Base-by-base conservation (phyloP, 2,113 vertebrate species). In the Crotophaga sulcirostris region DNA sequence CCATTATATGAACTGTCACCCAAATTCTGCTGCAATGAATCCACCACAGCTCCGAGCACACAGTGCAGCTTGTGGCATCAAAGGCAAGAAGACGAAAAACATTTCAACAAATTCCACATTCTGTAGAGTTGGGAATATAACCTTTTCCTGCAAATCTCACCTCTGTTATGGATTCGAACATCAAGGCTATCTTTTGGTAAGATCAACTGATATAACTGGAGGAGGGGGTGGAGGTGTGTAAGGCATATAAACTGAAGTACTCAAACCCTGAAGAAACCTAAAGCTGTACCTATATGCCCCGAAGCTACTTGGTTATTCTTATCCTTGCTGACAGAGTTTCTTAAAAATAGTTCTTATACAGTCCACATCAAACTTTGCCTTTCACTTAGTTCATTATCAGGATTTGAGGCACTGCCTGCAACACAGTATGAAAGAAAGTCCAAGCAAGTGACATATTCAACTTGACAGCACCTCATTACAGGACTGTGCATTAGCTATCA, bases 331-430 rank as follows among this genome's bases (percentile, higher is more conserved):
- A 51, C n/a, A 74, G 58, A n/a, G 49, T 36, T 31, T 25, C 23
- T 63, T 55, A 3, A 11, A 51, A 55, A 9, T 1, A 56, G 8
- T 13, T 44, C 15, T 6, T 24, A 24, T 11, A 8, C 0, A 47
- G 33, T 13, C 49, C 63, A 66, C 44, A 67, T 6, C 51, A 10
- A 87, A 18, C 19, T 31, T n/a, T 23, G 36, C 63, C 36, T 83
- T 76, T 51, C 60, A 25, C 72, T 21, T 0, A 6, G 62, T 7
- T 66, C 56, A 21, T 23, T 51, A 8, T 3, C 24, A 54, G 59
- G 58, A 59, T 29, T 4, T 47, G 77, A n/a, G 51, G 77, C 45
- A 31, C 45, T 74, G 77, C 63, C 13, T 28, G 55, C 19, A 49
- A 51, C 8, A 42, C 77, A 33, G 45, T 40, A 75, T 3, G 31